Evolutionary conservation across 2,113 vertebrate genomes (phyloP), one percentile per base, ranked within the genome.

Genomic region (Melozone crissalis): DNA sequence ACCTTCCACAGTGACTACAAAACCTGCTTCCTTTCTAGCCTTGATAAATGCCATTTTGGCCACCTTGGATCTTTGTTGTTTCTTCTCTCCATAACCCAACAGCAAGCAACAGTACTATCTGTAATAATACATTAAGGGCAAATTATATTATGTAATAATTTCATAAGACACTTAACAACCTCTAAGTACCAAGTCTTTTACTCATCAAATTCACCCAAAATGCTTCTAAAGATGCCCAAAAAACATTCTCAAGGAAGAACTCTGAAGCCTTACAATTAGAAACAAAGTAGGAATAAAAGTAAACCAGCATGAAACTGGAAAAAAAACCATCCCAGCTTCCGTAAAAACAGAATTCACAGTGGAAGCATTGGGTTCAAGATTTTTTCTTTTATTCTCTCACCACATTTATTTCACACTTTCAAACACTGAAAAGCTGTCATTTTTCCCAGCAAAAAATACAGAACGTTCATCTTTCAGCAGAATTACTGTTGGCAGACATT

Each of bases 401-500:
- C 28, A 93, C 77, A 79, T 81, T 87, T 82, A 78, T 81, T 87
- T 92, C 69, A 87, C 89, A 89, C 84, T 95, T 90, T 86, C 61
- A 78, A 95, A 84, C 90, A 92, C 62, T 54, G 62, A 89, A 84
- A 89, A 95, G 87, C 91, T 94, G 91, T 92, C 89, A 65, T 87
- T 90, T 81, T 84, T 23, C 57, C 65, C 46, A 51, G 43, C 3
- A 73, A 90, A 83, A 94, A 94, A 94, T 41, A 69, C 37, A 83
- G 63, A 95, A 79, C 49, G 0, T 85, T 95, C 81, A 75, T 90
- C 91, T 91, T 89, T 78, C 78, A 95, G 87, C 84, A 58, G 77
- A 89, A 92, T 91, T 87, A 73, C 62, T 91, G 84, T 89, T 96
- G 95, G 95, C 94, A 97, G 95, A 95, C 91, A 87, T 93, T 94